These are phyloP conservation scores for Subanguina moxae DNA, from an alignment of 1,140 invertebrate genomes.

Conservation along the genomic window DNA sequence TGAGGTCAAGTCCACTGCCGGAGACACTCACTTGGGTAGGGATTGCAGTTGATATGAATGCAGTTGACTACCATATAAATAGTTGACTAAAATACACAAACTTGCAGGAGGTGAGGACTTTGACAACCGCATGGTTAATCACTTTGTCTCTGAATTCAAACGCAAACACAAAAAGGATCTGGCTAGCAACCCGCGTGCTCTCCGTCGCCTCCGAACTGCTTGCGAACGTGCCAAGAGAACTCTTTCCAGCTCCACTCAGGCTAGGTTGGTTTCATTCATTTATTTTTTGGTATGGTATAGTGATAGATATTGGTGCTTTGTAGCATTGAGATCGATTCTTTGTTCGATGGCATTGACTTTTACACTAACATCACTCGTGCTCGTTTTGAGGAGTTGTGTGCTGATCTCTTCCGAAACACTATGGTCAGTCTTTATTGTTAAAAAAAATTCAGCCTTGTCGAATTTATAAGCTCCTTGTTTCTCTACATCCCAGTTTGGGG, in stretches of 20 bases:
- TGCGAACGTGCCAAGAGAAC: slow-evolving; percentile 92
- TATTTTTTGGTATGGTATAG: background rate
- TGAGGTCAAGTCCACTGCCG: slow-evolving; percentile 91
- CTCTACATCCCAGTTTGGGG: no score
- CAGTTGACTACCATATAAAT: no score
- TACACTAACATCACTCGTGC: slow-evolving; percentile 90
- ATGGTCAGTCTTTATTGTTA: slow-evolving; percentile 84
- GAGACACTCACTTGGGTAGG: slow-evolving; percentile 76
- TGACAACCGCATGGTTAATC: slow-evolving; percentile 88
- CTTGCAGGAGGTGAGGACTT: slow-evolving; percentile 86
- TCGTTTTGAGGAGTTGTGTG: slow-evolving; percentile 85
- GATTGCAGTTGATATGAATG: no score
- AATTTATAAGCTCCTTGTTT: no score
- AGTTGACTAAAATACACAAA: no score
- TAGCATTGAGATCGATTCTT: slow-evolving; percentile 88
- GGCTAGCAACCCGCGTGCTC: slow-evolving; percentile 78
- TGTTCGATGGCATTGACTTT: slow-evolving; percentile 92
- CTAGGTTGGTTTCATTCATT: slow-evolving; percentile 62
- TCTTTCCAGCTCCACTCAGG: slow-evolving; percentile 84
- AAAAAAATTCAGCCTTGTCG: no score
- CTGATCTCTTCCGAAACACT: slow-evolving; percentile 79
- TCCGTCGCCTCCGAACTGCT: slow-evolving; percentile 82
- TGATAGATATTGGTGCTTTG: background rate
- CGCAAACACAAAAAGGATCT: slow-evolving; percentile 92
- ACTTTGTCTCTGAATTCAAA: slow-evolving; percentile 94